phyloP scores from a whole-genome alignment of 2,888 invertebrate genomes.

The Gymnocheta viridis region DNA sequence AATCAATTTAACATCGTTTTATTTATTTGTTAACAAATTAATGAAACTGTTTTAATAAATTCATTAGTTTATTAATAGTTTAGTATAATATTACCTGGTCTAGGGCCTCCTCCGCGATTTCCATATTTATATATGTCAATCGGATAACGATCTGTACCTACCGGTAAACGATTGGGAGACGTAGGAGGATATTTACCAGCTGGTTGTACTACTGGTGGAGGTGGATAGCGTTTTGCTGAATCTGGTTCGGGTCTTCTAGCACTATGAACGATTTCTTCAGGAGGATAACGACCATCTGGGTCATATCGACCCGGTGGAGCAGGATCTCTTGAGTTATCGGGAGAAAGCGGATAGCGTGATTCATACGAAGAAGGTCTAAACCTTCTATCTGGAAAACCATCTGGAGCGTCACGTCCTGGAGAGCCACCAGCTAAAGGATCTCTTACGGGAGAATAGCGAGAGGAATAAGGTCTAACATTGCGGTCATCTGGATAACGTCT shows the following conservation, averaged over 20 bases:
- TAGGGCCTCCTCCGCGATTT: slow-evolving; percentile 82
- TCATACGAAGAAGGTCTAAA: slow-evolving; percentile 81
- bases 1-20: slow-evolving; percentile 13
- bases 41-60: not conserved
- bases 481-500: slow-evolving; percentile 78
- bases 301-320: slow-evolving; percentile 70
- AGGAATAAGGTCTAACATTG: slow-evolving; percentile 77
- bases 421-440: slow-evolving; percentile 77
- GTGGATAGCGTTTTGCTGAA: slow-evolving; percentile 83
- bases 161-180: slow-evolving; percentile 84
- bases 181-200: slow-evolving; percentile 82
- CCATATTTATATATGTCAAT: slow-evolving; percentile 82
- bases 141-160: slow-evolving; percentile 83
- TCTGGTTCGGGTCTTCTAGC: slow-evolving; percentile 82
- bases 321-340: slow-evolving; percentile 72
- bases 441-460: slow-evolving; percentile 71
- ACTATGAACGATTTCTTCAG: slow-evolving; percentile 78
- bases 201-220: slow-evolving; percentile 80
- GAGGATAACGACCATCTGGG: slow-evolving; percentile 76
- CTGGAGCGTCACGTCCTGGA: slow-evolving; percentile 79
- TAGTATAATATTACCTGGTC: slow-evolving; percentile 75
- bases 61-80: slow-evolving; percentile 64
- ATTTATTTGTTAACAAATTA: not conserved
- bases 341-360: slow-evolving; percentile 78
- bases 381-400: slow-evolving; percentile 82